Evolutionary conservation across 2,888 invertebrate species (phyloP), one percentile per base, ranked within the genome.

Genomic region (Orchesella flavescens): DNA sequence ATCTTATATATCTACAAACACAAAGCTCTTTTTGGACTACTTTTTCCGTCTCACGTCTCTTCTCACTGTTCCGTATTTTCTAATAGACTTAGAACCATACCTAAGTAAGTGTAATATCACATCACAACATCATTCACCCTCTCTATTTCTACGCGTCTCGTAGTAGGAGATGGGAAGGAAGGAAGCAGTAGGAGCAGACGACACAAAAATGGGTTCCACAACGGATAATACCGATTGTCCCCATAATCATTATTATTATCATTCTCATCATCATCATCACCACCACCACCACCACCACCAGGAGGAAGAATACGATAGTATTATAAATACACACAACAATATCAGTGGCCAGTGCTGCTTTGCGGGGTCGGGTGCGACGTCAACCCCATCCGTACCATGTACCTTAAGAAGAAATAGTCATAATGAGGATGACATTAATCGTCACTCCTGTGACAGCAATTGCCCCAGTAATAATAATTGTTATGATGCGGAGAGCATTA

Each of bases 211-310:
- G 81, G 81, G 74, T 57, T 75, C 74, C 57, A 49, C 69, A 49
- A 75, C 81, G 61, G 69, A 68, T 74, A 81, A 81, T 79, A 66
- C 73, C 81, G 74, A 81, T 81, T 81, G 74, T 57, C 21, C 66
- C 66, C 76, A 65, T 75, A 21, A 59, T 17, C 59, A 59, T 59
- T 19, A 21, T 43, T 23, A 63, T 49, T 44, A 79, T 24, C 63
- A 69, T 61, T 34, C 34, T 43, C 75, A 71, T 17, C 43, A 61
- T 61, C 73, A 73, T 21, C 73, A 61, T 69, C 21, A 72, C 21
- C 69, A 66, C 21, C 75, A 71, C 23, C 43, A 61, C 46, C 73
- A 73, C 15, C 73, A 61, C 53, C 21, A 72, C 17, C 49, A 53
- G 53, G 63, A 43, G 43, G 12, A 75, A 3, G 49, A 75, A n/a